phyloP scores from a whole-genome alignment of 2,113 vertebrate genomes.

The Toxotes chatareus region DNA sequence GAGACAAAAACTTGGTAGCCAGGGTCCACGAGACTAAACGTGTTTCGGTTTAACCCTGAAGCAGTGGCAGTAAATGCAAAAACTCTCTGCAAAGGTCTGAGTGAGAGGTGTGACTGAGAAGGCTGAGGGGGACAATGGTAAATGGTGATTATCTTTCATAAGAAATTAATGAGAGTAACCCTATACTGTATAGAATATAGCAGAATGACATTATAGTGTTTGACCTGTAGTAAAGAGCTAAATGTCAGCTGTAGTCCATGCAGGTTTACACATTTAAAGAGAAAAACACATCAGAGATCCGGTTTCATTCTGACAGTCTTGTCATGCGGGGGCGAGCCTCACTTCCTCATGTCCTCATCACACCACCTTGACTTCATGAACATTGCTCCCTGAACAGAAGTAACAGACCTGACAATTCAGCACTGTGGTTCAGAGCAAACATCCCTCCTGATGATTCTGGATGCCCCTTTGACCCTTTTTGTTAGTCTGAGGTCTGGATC shows the following conservation, averaged over 20 bases:
- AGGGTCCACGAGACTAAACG: background rate
- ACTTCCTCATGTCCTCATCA: conserved; percentile 3
- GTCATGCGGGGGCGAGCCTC: conserved; percentile 10
- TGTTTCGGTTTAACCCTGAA: background rate
- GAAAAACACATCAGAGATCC: background rate
- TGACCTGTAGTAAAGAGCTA: background rate
- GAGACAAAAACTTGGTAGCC: background rate
- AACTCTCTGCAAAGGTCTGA: background rate
- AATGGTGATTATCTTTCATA: no score
- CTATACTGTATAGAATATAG: background rate
- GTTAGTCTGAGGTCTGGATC: background rate
- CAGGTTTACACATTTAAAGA: background rate
- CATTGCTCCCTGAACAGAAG: background rate
- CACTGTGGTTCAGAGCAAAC: no score
- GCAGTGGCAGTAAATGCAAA: background rate
- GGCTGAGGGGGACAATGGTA: no score
- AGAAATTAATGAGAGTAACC: no score
- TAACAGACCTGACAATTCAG: background rate
- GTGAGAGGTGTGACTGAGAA: background rate
- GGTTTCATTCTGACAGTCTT: conserved; percentile 25
- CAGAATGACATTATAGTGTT: background rate
- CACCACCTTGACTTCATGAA: background rate
- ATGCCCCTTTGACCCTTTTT: background rate
- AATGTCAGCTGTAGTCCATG: background rate
- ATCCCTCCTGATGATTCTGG: background rate